A percentile compares a stretch with the other conserved stretches of the same genome.
phyloP scores from a whole-genome alignment of 2,797 vertebrate species.

The Acrossocheilus wenchowensis region DNA sequence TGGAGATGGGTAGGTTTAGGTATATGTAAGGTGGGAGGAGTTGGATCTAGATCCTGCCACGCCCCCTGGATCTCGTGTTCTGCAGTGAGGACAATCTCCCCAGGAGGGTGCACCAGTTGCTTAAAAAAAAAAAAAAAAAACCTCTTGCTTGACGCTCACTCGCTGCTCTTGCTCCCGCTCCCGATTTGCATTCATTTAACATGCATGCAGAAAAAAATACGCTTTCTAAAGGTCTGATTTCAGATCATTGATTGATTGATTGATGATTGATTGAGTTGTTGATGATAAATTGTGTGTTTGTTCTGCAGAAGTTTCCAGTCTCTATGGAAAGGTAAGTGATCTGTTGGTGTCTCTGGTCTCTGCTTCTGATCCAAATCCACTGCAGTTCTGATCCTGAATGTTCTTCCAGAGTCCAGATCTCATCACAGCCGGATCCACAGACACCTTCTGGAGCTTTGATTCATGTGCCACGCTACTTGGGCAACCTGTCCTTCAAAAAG shows the following conservation, averaged over 20 bases:
- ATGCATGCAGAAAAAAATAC: no score
- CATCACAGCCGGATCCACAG: slow-evolving; percentile 6
- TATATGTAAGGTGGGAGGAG: no score
- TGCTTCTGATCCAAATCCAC: background rate
- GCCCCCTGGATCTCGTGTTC: no score
- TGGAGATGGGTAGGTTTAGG: no score
- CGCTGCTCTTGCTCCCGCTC: no score
- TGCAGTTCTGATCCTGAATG: background rate
- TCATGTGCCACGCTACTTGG: background rate
- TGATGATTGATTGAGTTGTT: background rate
- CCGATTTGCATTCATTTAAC: no score
- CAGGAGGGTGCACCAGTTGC: no score
- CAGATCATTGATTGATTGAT: background rate
- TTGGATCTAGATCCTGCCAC: no score
- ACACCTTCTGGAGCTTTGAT: background rate
- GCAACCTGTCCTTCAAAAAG: background rate
- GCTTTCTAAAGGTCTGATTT: no score
- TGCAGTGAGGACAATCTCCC: no score
- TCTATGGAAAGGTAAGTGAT: slow-evolving; percentile 10
- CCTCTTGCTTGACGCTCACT: no score
- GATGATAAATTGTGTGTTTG: background rate
- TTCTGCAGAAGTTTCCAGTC: slow-evolving; percentile 5
- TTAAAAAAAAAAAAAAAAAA: no score
- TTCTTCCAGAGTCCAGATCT: slow-evolving; percentile 3
- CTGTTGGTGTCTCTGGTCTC: background rate